Conservation (phyloP, 2,113 vertebrate species). For the Megalops atlanticus region DNA sequence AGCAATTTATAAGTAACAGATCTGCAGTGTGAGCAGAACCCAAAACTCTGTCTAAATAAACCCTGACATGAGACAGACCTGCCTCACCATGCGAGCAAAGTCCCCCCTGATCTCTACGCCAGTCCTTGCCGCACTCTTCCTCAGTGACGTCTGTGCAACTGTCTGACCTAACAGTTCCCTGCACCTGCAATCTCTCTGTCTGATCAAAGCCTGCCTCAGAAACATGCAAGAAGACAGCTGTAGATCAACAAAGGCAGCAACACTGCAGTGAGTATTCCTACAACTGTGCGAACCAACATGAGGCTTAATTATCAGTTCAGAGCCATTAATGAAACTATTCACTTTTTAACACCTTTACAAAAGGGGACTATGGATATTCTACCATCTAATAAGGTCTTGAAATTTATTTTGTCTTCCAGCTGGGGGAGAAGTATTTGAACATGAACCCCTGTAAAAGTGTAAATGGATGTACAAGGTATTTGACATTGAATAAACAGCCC, state of each 20-base stretch:
- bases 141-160: background rate
- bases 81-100: background rate
- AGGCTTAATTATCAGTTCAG: background rate
- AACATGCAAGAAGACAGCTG: constrained; percentile 10
- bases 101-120: background rate
- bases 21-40: too few species aligned
- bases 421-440: too few species aligned
- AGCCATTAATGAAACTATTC: background rate
- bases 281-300: background rate
- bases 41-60: background rate
- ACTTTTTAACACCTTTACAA: too few species aligned
- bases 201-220: background rate
- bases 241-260: background rate
- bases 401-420: too few species aligned
- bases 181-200: background rate
- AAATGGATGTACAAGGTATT: too few species aligned
- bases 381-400: too few species aligned
- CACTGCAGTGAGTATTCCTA: background rate
- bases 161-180: constrained; percentile 18
- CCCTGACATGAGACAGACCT: background rate
- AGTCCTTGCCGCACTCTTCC: background rate
- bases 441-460: too few species aligned
- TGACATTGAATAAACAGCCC: too few species aligned
- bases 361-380: too few species aligned
- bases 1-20: too few species aligned